Conservation (phyloP, 2,113 vertebrate genomes). For the Sinocyclocheilus grahami region DNA sequence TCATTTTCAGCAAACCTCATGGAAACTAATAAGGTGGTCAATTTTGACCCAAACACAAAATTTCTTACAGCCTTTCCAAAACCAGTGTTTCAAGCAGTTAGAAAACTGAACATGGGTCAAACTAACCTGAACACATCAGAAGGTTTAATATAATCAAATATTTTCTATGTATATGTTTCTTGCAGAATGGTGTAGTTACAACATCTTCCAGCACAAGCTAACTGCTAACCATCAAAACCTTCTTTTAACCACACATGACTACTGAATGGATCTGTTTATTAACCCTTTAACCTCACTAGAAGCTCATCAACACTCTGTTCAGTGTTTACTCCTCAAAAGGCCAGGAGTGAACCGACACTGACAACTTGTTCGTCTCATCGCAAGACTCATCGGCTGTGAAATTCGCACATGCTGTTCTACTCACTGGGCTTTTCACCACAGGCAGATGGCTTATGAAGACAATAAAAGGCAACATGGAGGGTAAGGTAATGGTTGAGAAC, state of each 20-base stretch:
- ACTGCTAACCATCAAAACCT: not conserved
- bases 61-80: too few species aligned
- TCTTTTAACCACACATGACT: not conserved
- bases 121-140: too few species aligned
- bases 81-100: too few species aligned
- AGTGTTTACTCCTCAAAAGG: conserved; percentile 5
- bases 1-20: too few species aligned
- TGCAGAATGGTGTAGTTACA: not conserved
- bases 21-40: too few species aligned
- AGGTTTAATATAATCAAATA: not conserved
- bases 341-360: not conserved
- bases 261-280: not conserved
- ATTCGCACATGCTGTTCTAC: conserved; percentile 18
- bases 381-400: conserved; percentile 39
- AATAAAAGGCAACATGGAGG: conserved; percentile 49
- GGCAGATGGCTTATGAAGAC: conserved; percentile 43
- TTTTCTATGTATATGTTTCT: not conserved
- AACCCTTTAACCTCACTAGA: not conserved
- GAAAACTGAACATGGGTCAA: too few species aligned
- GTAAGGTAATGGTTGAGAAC: conserved; percentile 29
- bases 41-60: too few species aligned
- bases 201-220: not conserved
- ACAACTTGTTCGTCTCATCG: conserved; percentile 23
- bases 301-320: conserved; percentile 4
- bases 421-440: conserved; percentile 28